A percentile compares a stretch with the other conserved stretches of the same genome.
Evolutionary conservation across 2,888 invertebrate genomes (phyloP).

Genomic region (Celastrina argiolus): DNA sequence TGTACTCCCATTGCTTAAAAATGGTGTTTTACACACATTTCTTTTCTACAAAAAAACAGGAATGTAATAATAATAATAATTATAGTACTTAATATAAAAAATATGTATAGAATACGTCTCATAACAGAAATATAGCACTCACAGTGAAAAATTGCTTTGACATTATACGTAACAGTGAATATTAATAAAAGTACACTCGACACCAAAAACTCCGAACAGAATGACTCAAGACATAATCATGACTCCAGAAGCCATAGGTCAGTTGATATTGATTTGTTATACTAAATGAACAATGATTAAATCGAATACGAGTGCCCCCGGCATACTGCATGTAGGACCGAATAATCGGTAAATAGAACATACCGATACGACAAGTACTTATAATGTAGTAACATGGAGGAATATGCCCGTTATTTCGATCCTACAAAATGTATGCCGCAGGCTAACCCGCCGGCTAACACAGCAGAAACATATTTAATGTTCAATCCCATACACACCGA

Average conservation of each 20-base stretch:
- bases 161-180: not conserved
- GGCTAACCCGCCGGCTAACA: too few relatives aligned
- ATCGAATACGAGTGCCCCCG: not conserved
- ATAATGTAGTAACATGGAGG: too few relatives aligned
- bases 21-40: not conserved
- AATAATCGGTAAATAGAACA: too few relatives aligned
- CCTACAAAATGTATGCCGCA: too few relatives aligned
- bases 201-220: slow-evolving; percentile 42
- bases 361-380: too few relatives aligned
- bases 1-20: too few relatives aligned
- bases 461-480: too few relatives aligned
- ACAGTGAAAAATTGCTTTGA: not conserved
- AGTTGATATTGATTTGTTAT: slow-evolving; percentile 42
- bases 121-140: slow-evolving; percentile 1
- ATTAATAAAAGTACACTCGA: slow-evolving; percentile 24
- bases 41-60: not conserved
- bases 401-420: too few relatives aligned
- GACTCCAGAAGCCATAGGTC: slow-evolving; percentile 69
- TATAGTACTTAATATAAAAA: slow-evolving; percentile 12
- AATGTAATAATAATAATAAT: not conserved
- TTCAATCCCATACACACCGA: too few relatives aligned
- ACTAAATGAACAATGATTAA: slow-evolving; percentile 34
- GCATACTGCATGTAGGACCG: too few relatives aligned
- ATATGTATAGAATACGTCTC: slow-evolving; percentile 37
- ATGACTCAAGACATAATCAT: slow-evolving; percentile 59